Percentiles rank a stretch among this genome's conserved stretches.
Conservation (phyloP, 2,888 invertebrate genomes). For the Cantharis flavilabris region DNA sequence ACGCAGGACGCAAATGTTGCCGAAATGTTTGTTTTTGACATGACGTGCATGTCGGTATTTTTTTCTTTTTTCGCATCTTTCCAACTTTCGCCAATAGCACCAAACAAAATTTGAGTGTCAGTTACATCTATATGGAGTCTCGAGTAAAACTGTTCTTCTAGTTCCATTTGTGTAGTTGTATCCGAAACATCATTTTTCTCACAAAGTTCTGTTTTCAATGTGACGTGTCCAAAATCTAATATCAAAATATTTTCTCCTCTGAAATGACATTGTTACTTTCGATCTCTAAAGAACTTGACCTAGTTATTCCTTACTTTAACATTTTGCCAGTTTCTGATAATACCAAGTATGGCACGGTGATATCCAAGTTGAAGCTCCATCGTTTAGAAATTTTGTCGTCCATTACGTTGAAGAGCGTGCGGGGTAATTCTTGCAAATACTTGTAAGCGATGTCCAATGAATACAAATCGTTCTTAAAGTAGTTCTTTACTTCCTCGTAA, state of each 20-base stretch:
- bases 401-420: conserved; percentile 30
- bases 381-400: conserved; percentile 44
- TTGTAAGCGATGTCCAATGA: conserved; percentile 10
- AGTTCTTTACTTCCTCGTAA: conserved; percentile 70
- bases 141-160: conserved; percentile 80
- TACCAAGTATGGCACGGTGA: conserved; percentile 76
- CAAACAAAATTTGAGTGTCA: conserved; percentile 67
- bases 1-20: conserved; percentile 48
- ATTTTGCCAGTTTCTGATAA: conserved; percentile 75
- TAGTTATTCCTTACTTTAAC: conserved; percentile 63
- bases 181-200: conserved; percentile 69
- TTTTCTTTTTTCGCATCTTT: conserved; percentile 69
- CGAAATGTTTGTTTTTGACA: conserved; percentile 65
- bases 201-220: conserved; percentile 74
- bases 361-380: conserved; percentile 67
- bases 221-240: conserved; percentile 72
- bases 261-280: conserved; percentile 26
- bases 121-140: conserved; percentile 72
- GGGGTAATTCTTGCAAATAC: conserved; percentile 31
- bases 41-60: conserved; percentile 75
- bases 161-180: conserved; percentile 80
- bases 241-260: conserved; percentile 74
- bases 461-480: conserved; percentile 57
- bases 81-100: conserved; percentile 73
- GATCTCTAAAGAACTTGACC: background rate